A percentile compares a stretch with the other conserved stretches of the same genome.
phyloP scores from a whole-genome alignment of 2,888 invertebrate species.

The Tetranychus truncatus region DNA sequence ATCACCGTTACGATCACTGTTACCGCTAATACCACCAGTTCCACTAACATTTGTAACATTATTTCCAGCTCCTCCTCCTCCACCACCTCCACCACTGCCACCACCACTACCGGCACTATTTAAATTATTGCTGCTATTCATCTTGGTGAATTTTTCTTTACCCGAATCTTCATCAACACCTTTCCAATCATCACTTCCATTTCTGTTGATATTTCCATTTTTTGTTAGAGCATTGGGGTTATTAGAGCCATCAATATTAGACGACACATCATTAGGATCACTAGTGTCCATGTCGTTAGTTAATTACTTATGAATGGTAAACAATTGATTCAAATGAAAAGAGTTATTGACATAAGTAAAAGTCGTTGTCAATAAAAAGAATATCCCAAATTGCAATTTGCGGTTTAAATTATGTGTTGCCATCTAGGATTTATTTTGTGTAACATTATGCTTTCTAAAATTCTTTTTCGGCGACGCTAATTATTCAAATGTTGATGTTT shows the following conservation, averaged over 20 bases:
- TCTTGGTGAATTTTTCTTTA: background rate
- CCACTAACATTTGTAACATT: background rate
- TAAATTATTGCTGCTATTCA: background rate
- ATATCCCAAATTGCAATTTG: background rate
- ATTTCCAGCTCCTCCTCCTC: background rate
- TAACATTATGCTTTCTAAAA: too few relatives aligned
- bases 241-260: background rate
- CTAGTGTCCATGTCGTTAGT: background rate
- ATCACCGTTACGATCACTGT: background rate
- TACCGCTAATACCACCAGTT: background rate
- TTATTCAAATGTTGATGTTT: too few relatives aligned
- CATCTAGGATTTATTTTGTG: too few relatives aligned
- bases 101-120: background rate
- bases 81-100: background rate
- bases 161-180: background rate
- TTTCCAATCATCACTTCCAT: background rate
- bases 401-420: too few relatives aligned
- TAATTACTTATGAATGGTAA: background rate
- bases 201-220: background rate
- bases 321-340: background rate
- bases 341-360: background rate
- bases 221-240: background rate
- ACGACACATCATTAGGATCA: background rate
- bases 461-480: too few relatives aligned
- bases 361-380: too few relatives aligned